Percentiles rank a stretch among this genome's conserved stretches.
Evolutionary conservation across 2,888 invertebrate species (phyloP).

Genomic region (Synergus itoensis): DNA sequence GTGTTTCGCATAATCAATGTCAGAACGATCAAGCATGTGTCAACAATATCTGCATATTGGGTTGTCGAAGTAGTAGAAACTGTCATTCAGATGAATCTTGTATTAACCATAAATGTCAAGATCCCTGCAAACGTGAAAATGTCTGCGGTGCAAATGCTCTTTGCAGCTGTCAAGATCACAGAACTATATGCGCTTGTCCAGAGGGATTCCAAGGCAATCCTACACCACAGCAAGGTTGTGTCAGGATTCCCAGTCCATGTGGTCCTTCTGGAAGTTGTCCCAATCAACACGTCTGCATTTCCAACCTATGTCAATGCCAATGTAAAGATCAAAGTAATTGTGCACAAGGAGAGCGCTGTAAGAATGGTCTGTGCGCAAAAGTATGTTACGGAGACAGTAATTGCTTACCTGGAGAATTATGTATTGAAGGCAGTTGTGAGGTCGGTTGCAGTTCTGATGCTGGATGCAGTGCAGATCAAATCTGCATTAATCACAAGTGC

Average conservation of each 20-base stretch:
- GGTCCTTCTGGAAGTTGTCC: slow-evolving; percentile 86
- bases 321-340: slow-evolving; percentile 87
- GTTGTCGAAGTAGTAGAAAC: slow-evolving; percentile 91
- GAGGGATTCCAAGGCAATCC: slow-evolving; percentile 92
- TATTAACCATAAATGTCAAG: slow-evolving; percentile 89
- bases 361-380: slow-evolving; percentile 88
- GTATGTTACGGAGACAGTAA: slow-evolving; percentile 94
- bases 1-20: slow-evolving; percentile 90
- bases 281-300: slow-evolving; percentile 87
- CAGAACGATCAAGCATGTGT: slow-evolving; percentile 89
- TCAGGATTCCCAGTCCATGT: slow-evolving; percentile 88
- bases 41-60: slow-evolving; percentile 88
- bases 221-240: slow-evolving; percentile 92
- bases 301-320: slow-evolving; percentile 87
- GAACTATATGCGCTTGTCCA: slow-evolving; percentile 89
- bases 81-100: slow-evolving; percentile 89
- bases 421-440: slow-evolving; percentile 89
- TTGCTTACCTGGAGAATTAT: slow-evolving; percentile 93
- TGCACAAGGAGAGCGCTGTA: slow-evolving; percentile 91
- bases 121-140: slow-evolving; percentile 88
- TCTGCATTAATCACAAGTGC: slow-evolving; percentile 88
- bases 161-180: slow-evolving; percentile 87
- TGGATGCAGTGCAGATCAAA: slow-evolving; percentile 89
- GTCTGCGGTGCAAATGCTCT: slow-evolving; percentile 92
- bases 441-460: slow-evolving; percentile 90